These are phyloP conservation scores for Drosophila anceps DNA, from an alignment of 2,888 invertebrate species.

Conservation along the genomic window DNA sequence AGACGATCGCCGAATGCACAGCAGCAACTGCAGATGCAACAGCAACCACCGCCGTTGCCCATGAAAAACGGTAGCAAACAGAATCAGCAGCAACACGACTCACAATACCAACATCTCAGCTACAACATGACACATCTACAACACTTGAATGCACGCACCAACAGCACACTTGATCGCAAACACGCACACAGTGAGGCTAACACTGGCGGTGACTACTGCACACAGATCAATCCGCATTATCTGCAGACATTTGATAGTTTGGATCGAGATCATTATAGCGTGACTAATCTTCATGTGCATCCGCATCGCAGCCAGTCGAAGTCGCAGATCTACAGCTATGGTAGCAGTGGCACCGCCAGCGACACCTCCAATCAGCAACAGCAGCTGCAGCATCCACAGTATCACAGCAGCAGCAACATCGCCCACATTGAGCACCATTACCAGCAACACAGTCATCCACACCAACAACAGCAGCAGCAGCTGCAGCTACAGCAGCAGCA, in stretches of 20 bases:
- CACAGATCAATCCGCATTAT: slow-evolving; percentile 83
- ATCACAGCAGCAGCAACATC: slow-evolving; percentile 74
- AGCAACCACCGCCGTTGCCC: slow-evolving; percentile 76
- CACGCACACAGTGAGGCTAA: slow-evolving; percentile 27
- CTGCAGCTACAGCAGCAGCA: slow-evolving; percentile 41
- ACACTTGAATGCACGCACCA: slow-evolving; percentile 74
- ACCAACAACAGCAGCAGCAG: slow-evolving; percentile 17
- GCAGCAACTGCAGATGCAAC: slow-evolving; percentile 49
- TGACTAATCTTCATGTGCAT: slow-evolving; percentile 70
- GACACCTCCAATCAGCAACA: slow-evolving; percentile 68
- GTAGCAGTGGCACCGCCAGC: slow-evolving; percentile 78
- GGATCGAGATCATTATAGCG: slow-evolving; percentile 83
- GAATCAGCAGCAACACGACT: slow-evolving; percentile 55
- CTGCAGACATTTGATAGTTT: slow-evolving; percentile 83
- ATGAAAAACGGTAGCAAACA: slow-evolving; percentile 75
- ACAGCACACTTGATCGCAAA: slow-evolving; percentile 78
- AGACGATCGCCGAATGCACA: slow-evolving; percentile 61
- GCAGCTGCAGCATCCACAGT: slow-evolving; percentile 59
- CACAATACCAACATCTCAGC: slow-evolving; percentile 71
- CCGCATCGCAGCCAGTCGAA: slow-evolving; percentile 83
- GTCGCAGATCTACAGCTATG: slow-evolving; percentile 82
- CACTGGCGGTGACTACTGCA: slow-evolving; percentile 73
- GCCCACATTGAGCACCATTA: slow-evolving; percentile 81
- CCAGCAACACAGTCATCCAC: slow-evolving; percentile 65
- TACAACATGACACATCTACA: slow-evolving; percentile 68